Evolutionary conservation across 2,888 invertebrate species (phyloP).

Genomic region (Endotricha flammealis): DNA sequence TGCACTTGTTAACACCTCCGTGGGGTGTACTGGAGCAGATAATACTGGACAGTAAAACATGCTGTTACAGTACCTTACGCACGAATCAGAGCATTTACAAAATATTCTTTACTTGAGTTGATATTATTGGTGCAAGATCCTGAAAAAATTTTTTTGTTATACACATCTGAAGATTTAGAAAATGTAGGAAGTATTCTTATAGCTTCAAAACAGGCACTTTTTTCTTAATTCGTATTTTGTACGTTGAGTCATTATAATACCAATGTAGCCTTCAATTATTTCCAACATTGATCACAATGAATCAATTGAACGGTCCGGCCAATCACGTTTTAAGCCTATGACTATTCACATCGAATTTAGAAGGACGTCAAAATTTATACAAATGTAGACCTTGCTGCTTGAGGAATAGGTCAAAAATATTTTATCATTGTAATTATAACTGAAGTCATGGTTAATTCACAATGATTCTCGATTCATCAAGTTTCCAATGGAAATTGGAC

Average conservation of each 20-base stretch:
- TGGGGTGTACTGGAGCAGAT: conserved; percentile 18
- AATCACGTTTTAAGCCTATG: conserved; percentile 35
- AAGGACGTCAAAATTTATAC: conserved; percentile 20
- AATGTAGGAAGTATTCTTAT: no score
- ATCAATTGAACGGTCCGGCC: conserved; percentile 40
- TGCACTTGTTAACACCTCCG: conserved; percentile 44
- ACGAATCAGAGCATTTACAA: no score
- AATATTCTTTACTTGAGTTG: no score
- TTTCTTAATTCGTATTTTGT: not conserved
- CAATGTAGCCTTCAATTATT: conserved; percentile 34
- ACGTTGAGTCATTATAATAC: not conserved
- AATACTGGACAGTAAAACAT: conserved; percentile 1
- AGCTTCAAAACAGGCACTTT: no score
- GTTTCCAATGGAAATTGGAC: conserved; percentile 3
- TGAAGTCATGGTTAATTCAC: conserved; percentile 5
- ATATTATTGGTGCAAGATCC: no score
- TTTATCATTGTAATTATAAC: conserved; percentile 16
- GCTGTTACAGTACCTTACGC: not conserved
- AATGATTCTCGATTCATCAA: not conserved
- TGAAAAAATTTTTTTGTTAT: no score
- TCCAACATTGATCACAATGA: conserved; percentile 38
- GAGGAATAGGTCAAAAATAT: conserved; percentile 22
- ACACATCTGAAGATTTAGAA: no score
- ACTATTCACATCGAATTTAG: conserved; percentile 23
- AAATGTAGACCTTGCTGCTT: conserved; percentile 21